phyloP scores from a whole-genome alignment of 2,797 vertebrate genomes.

The Tragelaphus eurycerus region DNA sequence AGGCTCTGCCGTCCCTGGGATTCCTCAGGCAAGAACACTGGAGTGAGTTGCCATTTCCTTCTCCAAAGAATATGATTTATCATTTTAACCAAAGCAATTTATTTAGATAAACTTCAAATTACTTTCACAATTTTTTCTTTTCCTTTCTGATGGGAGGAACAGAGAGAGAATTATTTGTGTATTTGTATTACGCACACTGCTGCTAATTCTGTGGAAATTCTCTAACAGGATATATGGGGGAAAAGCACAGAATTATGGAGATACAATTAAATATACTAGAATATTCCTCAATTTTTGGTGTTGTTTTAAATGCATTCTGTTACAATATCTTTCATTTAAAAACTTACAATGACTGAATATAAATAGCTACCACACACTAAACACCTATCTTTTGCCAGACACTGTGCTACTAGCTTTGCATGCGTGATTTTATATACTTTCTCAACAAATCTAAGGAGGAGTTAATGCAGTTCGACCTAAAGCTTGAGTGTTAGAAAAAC shows the following conservation, averaged over 20 bases:
- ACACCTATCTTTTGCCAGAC: neutral
- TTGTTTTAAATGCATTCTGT: neutral
- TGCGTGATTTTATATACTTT: neutral
- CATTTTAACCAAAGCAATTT: neutral
- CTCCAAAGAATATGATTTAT: neutral
- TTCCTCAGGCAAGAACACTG: too few species aligned
- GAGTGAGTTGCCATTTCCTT: too few species aligned
- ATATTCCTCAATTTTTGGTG: neutral
- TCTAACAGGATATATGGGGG: neutral
- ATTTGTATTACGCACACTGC: neutral
- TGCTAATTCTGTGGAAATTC: neutral
- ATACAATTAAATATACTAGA: neutral
- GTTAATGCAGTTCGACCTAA: neutral
- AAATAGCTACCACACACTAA: neutral
- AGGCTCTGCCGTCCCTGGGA: too few species aligned
- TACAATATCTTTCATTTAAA: neutral
- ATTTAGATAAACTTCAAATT: neutral
- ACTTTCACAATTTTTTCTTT: neutral
- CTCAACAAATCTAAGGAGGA: neutral
- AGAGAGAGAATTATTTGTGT: neutral
- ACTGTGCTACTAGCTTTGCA: neutral
- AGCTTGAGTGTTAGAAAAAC: neutral
- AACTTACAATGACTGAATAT: neutral
- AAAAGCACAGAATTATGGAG: neutral
- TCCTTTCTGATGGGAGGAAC: neutral